Conservation (phyloP, 2,888 invertebrate genomes). For the Clanis bilineata region DNA sequence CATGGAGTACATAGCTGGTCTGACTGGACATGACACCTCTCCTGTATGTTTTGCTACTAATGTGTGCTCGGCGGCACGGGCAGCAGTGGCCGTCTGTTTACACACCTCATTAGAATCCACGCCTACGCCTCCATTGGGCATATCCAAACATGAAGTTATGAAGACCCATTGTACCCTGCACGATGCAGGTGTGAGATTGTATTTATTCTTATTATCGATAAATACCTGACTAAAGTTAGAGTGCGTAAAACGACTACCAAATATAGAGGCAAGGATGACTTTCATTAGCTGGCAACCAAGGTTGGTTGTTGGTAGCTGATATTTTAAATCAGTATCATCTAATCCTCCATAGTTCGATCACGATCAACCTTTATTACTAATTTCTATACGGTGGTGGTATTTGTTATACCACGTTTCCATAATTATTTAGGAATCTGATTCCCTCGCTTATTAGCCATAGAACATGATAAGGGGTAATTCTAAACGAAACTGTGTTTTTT, state of each 20-base stretch:
- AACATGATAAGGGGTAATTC: neutral
- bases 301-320: neutral
- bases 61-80: constrained; percentile 56
- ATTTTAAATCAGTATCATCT: neutral
- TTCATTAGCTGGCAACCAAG: neutral
- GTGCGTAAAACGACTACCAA: neutral
- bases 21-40: constrained; percentile 9
- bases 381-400: neutral
- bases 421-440: neutral
- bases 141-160: constrained; percentile 45
- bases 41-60: constrained; percentile 51
- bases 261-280: too few relatives aligned
- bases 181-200: constrained; percentile 38
- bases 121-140: constrained; percentile 52
- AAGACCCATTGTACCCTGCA: constrained; percentile 55
- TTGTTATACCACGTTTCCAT: neutral
- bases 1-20: neutral
- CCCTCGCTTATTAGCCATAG: neutral
- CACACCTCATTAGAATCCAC: constrained; percentile 72
- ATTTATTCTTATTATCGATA: neutral
- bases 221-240: neutral
- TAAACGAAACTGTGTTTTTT: neutral
- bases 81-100: constrained; percentile 58
- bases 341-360: neutral
- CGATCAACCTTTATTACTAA: neutral